Evolutionary conservation across 2,113 vertebrate genomes (phyloP), one percentile per base, ranked within the genome.

Genomic region (Lepidothrix coronata): DNA sequence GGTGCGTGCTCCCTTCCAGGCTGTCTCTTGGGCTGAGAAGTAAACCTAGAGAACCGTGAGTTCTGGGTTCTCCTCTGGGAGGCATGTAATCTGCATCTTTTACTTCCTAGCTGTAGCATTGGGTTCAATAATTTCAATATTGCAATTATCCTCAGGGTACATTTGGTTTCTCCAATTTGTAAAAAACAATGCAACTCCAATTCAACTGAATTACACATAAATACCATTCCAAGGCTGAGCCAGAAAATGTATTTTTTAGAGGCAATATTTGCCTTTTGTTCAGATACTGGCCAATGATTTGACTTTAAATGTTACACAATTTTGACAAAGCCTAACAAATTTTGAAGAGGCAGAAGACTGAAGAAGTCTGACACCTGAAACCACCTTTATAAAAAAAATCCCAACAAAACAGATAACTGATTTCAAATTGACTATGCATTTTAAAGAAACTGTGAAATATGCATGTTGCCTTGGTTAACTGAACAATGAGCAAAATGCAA

Each of bases 21-120:
- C 76, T 70, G 59, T 31, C 73, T 72, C 67, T 37, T 31, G 65
- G 55, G 76, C 76, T 59, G 2, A 72, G 68, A 39, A 85, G 67
- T 49, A 82, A 85, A 71, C 67, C 49, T 16, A 48, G 58, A 54
- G 57, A 89, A 85, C 78, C 43, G 12, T 0, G 11, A 74, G 84
- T 78, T 95, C 94, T 61, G 67, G 14, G 1, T 18, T 86, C 68
- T 86, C 68, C 88, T 70, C 21, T 9, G 33, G 61, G 20, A 93
- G 85, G 70, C 90, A 90, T 91, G 49, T 55, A 49, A 90, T 80
- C 89, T 35, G 77, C 76, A 39, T 55, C 91, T 91, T 84, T 74
- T 48, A 43, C 79, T 91, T 78, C 79, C 68, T 39, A 54, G 83
- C 83, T 74, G 65, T 41, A 35, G 65, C 55, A 49, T 39, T 63